These are phyloP conservation scores for Crypturellus tataupa DNA, from an alignment of 2,797 vertebrate species.

Conservation along the genomic window DNA sequence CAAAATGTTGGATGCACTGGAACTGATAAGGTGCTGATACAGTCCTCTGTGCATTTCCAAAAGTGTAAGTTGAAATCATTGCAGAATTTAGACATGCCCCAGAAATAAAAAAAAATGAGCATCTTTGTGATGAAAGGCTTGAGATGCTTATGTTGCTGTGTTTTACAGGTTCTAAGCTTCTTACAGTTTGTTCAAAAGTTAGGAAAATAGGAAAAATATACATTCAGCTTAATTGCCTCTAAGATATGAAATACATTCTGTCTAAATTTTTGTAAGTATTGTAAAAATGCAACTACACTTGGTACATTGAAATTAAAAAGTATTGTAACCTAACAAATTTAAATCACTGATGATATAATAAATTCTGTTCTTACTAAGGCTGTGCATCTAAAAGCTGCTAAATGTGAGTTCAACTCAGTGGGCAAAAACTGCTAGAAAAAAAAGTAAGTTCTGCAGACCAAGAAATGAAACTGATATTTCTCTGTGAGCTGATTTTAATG, in stretches of 20 bases:
- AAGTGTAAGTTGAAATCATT: constrained; percentile 14
- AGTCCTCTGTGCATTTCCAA: constrained; percentile 49
- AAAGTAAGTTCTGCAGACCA: neutral
- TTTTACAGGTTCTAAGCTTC: neutral
- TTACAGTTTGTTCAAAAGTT: neutral
- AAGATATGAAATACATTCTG: neutral
- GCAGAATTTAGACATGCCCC: neutral
- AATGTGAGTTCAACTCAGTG: neutral
- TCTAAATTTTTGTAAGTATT: neutral
- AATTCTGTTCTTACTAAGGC: neutral
- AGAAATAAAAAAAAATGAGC: neutral
- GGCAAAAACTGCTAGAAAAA: neutral
- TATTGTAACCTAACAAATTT: neutral
- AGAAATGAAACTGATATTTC: neutral
- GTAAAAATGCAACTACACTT: neutral
- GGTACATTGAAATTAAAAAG: neutral
- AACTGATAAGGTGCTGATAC: constrained; percentile 57
- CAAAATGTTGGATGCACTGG: constrained; percentile 46
- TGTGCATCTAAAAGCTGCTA: neutral
- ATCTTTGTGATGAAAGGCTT: neutral
- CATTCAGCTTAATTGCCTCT: neutral
- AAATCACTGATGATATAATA: neutral
- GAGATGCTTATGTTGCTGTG: neutral
- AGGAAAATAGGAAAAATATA: neutral
- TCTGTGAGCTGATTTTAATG: constrained; percentile 7